A percentile compares a stretch with the other conserved stretches of the same genome.
Evolutionary conservation across 2,113 vertebrate species (phyloP).

Genomic region (Conger conger): DNA sequence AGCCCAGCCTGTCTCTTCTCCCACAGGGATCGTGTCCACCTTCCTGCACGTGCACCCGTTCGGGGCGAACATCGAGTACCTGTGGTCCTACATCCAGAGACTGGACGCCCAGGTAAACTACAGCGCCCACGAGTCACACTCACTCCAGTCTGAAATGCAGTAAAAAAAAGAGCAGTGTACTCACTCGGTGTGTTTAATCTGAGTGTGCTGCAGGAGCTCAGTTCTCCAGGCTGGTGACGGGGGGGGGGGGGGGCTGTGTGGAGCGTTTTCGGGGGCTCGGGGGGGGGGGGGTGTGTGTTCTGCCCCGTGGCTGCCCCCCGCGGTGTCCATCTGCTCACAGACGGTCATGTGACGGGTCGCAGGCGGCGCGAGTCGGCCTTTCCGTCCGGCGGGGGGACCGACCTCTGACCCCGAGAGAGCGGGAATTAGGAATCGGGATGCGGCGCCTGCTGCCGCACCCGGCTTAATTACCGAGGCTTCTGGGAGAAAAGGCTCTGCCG

Average conservation of each 20-base stretch:
- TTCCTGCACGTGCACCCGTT: slow-evolving; percentile 97
- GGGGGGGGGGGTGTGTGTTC: too few species aligned
- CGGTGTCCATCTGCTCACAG: slow-evolving; percentile 3
- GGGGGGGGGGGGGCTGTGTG: too few species aligned
- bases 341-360: background rate
- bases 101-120: slow-evolving; percentile 86
- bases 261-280: too few species aligned
- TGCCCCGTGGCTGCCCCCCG: background rate
- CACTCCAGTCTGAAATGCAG: background rate
- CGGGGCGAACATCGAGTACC: slow-evolving; percentile 94
- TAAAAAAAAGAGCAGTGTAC: too few species aligned
- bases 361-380: slow-evolving; percentile 1
- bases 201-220: too few species aligned
- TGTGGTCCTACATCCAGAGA: slow-evolving; percentile 95
- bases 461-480: background rate
- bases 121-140: background rate
- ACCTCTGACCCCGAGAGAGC: background rate
- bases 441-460: background rate
- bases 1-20: slow-evolving; percentile 43
- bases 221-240: too few species aligned
- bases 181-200: too few species aligned
- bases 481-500: background rate
- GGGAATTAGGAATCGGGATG: background rate
- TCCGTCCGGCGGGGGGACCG: background rate
- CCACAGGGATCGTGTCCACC: slow-evolving; percentile 89